Conservation (phyloP, 2,888 invertebrate genomes). For the Mayetiola destructor region DNA sequence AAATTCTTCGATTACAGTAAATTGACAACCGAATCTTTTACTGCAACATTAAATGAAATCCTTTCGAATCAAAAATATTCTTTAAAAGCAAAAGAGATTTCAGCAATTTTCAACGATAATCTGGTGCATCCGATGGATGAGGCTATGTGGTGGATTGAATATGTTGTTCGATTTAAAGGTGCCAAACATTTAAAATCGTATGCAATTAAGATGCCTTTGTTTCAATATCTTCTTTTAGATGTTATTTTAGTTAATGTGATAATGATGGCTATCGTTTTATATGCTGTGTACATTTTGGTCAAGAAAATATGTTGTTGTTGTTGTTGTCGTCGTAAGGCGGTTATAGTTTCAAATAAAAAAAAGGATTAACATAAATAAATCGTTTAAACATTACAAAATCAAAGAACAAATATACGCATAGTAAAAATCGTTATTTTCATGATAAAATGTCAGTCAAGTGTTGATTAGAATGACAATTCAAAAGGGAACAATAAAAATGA, state of each 20-base stretch:
- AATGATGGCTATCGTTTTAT: neutral
- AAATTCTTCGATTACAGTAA: neutral
- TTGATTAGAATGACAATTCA: too few relatives aligned
- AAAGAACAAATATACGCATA: too few relatives aligned
- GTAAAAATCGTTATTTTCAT: too few relatives aligned
- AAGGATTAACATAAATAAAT: too few relatives aligned
- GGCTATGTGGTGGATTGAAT: conserved; percentile 47
- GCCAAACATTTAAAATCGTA: conserved; percentile 33
- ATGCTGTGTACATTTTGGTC: neutral
- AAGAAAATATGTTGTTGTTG: too few relatives aligned
- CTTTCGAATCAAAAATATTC: conserved; percentile 31
- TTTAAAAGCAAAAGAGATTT: conserved; percentile 34
- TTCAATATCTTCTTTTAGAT: conserved; percentile 37
- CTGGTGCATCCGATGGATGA: conserved; percentile 41
- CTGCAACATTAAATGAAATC: conserved; percentile 28
- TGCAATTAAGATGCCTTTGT: conserved; percentile 32
- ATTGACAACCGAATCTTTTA: conserved; percentile 26
- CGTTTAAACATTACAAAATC: too few relatives aligned
- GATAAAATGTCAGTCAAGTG: too few relatives aligned
- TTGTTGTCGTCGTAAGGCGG: too few relatives aligned
- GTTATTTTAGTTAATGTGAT: conserved; percentile 29
- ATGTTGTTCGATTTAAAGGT: conserved; percentile 36
- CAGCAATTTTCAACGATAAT: conserved; percentile 39
- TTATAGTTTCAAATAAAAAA: too few relatives aligned
- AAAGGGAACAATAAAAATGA: too few relatives aligned